Evolutionary conservation across 2,113 vertebrate species (phyloP).

Genomic region (Lagopus leucura): DNA sequence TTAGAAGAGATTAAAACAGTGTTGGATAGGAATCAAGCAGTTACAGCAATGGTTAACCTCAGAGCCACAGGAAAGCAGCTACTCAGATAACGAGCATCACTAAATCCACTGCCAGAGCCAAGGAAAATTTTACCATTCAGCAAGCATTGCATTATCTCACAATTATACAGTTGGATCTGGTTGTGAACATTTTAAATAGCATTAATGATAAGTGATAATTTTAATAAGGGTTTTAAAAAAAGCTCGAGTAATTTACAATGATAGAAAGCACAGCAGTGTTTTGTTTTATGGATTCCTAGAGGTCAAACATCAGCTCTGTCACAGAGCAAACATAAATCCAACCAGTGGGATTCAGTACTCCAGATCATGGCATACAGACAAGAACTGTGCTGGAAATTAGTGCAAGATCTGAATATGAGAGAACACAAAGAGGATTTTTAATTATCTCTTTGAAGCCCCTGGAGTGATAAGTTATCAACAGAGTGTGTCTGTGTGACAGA

Average conservation of each 20-base stretch:
- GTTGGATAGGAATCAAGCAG: neutral
- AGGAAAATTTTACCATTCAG: neutral
- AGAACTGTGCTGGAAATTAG: neutral
- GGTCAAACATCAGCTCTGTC: neutral
- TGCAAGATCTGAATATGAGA: neutral
- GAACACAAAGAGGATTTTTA: neutral
- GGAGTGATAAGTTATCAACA: neutral
- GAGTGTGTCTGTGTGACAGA: neutral
- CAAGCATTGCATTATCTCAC: accelerated
- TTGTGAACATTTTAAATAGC: neutral
- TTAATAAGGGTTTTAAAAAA: neutral
- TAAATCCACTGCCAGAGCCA: accelerated
- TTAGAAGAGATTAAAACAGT: neutral
- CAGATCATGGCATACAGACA: neutral
- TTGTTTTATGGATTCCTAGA: neutral
- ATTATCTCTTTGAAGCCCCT: neutral
- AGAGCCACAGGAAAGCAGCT: neutral
- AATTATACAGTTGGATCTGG: neutral
- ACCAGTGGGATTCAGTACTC: accelerated
- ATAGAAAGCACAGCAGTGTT: neutral
- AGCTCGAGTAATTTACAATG: neutral
- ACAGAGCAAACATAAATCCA: neutral
- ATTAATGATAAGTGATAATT: neutral
- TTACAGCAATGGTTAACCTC: neutral
- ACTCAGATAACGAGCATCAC: neutral